Base-by-base conservation (phyloP, 1,140 invertebrate species). In the Epicauta chinensis region DNA sequence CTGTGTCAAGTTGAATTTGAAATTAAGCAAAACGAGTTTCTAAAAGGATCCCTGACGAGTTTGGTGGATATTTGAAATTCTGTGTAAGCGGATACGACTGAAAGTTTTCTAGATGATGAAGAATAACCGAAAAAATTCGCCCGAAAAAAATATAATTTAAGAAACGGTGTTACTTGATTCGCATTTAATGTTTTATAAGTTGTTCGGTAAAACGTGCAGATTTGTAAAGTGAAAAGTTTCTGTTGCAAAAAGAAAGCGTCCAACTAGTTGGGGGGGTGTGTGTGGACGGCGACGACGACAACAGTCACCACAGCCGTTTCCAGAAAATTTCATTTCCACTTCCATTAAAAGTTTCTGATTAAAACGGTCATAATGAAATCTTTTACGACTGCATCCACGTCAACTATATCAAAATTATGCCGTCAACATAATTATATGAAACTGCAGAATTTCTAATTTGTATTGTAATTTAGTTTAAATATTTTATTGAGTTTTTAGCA, bases 11-110 rank as follows among this genome's bases (percentile, higher is more conserved):
- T 41, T 44, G 50, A 52, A 52, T 52, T 34, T 44, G 39, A 52
- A 52, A 52, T 52, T 52, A 52, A 36, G 50, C n/a, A 52, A 52
- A 52, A 52, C 43, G 50, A 52, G 50, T 52, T 52, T 42, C 42
- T 44, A 52, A 52, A 30, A 32, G 39, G 50, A 52, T 23, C 38
- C 40, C 38, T 47, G 40, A 52, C 37, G 50, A 52, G 40, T 52
- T 52, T 52, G 4, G 23, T 23, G n/a, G n/a, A n/a, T n/a, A n/a
- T 52, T 52, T 52, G 45, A 52, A 52, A 52, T 52, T 52, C 50
- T 38, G 50, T n/a, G n/a, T 23, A 41, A 42, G 42, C 37, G 36
- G n/a, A 36, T 45, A 35, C 39, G 50, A 40, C 3, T 2, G 23
- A 44, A 52, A 52, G 41, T 52, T 44, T 52, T 52, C 32, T 7